phyloP scores from a whole-genome alignment of 1,140 invertebrate genomes.

The Manduca sexta region DNA sequence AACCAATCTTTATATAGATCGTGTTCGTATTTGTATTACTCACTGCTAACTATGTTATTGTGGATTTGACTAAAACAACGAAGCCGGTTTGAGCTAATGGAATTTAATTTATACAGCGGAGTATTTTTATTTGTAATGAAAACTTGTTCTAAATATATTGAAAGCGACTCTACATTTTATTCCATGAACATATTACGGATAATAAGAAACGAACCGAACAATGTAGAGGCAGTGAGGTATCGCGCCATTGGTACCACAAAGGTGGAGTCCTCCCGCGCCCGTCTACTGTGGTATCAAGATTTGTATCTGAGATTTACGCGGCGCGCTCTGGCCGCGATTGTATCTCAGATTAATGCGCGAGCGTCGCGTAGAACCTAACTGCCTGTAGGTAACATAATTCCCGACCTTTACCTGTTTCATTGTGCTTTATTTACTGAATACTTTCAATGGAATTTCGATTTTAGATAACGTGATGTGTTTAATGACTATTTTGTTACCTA shows the following conservation, averaged over 20 bases:
- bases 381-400: constrained; percentile 40
- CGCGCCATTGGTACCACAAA: constrained; percentile 31
- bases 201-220: constrained; percentile 6
- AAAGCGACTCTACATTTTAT: no score
- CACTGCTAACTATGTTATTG: no score
- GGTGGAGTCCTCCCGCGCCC: constrained; percentile 35
- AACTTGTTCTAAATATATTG: no score
- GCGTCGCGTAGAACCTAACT: constrained; percentile 32
- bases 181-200: no score
- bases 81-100: no score
- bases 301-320: constrained; percentile 55
- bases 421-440: constrained; percentile 25
- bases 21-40: no score
- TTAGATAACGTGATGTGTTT: constrained; percentile 8
- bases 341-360: constrained; percentile 62
- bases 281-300: constrained; percentile 43
- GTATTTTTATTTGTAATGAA: no score
- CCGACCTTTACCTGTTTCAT: constrained; percentile 34
- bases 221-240: constrained; percentile 19
- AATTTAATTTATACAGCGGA: no score
- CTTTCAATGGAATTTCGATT: not conserved
- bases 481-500: constrained; percentile 2
- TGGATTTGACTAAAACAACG: no score
- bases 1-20: no score
- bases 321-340: constrained; percentile 38